Evolutionary conservation across 2,113 vertebrate genomes (phyloP), one percentile per base, ranked within the genome.

Genomic region (Emydocephalus ijimae): DNA sequence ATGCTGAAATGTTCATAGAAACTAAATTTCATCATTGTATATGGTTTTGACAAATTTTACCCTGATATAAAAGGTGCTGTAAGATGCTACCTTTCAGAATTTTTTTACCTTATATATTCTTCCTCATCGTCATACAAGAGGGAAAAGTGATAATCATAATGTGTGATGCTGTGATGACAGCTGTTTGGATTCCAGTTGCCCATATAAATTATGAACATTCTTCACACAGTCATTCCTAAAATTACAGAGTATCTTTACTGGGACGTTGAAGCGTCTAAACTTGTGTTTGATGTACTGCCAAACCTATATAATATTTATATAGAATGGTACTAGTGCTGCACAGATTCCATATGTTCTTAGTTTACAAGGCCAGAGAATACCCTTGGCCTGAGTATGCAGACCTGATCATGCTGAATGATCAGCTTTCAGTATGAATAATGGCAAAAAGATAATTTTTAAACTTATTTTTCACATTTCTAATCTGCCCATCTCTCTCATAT

Each of bases 11-110:
- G 23, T 69, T 92, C 45, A 88, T 48, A 64, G 21, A 61, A 87
- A 21, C 15, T 50, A 91, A 29, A 92, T 87, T 39, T 92, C 61
- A 87, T 52, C 29, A 88, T 92, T 20, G 24, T 52, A 87, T 43
- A 91, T 21, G 18, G 18, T 12, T 48, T 54, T 87, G 11, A 48
- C 43, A 91, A 43, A 87, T 64, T 52, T n/a, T 64, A 87, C 29
- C 85, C 57, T 64, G 45, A 87, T 54, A 69, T 88, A 29, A 88
- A 57, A 92, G 91, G 57, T 61, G 18, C 26, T 64, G 57, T 54
- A 50, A 88, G 59, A 88, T 88, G 48, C 86, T 88, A 54, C 86
- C 57, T 92, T 92, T 89, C 29, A 89, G 61, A 54, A 56, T 59
- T 12, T 85, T 21, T 59, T 59, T n/a, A 85, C 15, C 48, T 15